These are phyloP conservation scores for Hemicrepidius hirtus DNA, from an alignment of 2,888 invertebrate species.

Conservation along the genomic window DNA sequence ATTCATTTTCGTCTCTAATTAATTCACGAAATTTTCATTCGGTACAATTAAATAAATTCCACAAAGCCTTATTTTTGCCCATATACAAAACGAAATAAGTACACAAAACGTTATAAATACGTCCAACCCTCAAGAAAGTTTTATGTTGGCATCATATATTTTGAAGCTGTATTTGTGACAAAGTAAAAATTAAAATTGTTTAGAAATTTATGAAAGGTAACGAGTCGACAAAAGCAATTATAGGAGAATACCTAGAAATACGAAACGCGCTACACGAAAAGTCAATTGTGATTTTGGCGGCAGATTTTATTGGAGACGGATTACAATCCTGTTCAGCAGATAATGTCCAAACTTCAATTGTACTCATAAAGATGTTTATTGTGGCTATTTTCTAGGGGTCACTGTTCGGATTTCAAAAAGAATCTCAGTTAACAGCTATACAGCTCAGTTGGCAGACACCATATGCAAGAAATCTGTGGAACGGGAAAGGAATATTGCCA, in stretches of 20 bases:
- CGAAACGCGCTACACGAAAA: conserved; percentile 41
- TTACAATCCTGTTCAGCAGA: conserved; percentile 48
- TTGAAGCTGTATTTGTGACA: conserved; percentile 44
- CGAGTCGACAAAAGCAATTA: conserved; percentile 44
- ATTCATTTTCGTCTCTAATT: conserved; percentile 44
- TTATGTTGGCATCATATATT: conserved; percentile 49
- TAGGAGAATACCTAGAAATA: conserved; percentile 45
- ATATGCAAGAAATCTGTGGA: too few relatives aligned
- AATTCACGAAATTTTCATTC: conserved; percentile 42
- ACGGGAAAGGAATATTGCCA: too few relatives aligned
- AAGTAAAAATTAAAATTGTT: conserved; percentile 38
- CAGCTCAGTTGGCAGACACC: too few relatives aligned
- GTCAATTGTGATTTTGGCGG: conserved; percentile 48
- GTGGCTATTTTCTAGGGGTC: conserved; percentile 45
- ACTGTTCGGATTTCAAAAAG: conserved; percentile 37
- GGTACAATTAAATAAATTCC: conserved; percentile 39
- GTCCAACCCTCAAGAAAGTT: conserved; percentile 37
- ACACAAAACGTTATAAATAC: conserved; percentile 43
- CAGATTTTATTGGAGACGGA: conserved; percentile 54
- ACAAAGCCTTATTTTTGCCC: conserved; percentile 19
- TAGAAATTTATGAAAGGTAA: conserved; percentile 50
- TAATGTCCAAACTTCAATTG: conserved; percentile 56
- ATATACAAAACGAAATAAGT: conserved; percentile 12
- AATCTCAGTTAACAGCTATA: not conserved
- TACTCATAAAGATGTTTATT: conserved; percentile 58